Conservation (phyloP, 2,888 invertebrate species). For the Mythimna lalbum region DNA sequence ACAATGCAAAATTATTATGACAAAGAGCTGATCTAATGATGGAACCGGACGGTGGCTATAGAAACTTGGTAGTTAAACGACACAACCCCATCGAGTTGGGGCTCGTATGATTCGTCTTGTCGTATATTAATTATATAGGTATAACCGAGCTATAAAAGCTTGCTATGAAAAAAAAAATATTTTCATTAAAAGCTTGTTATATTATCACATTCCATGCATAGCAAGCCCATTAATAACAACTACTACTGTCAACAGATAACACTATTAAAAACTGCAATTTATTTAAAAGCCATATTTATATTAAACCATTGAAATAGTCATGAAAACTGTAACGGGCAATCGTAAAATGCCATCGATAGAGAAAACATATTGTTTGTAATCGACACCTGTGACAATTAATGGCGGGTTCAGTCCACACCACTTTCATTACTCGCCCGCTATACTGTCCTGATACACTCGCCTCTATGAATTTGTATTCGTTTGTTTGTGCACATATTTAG, state of each 20-base stretch:
- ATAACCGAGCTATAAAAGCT: too few relatives aligned
- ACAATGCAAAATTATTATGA: too few relatives aligned
- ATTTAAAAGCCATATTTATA: slow-evolving; percentile 26
- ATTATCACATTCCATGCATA: not conserved
- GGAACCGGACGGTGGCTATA: too few relatives aligned
- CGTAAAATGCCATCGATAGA: slow-evolving; percentile 73
- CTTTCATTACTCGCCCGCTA: slow-evolving; percentile 73
- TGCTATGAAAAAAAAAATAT: too few relatives aligned
- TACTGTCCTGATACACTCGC: slow-evolving; percentile 50
- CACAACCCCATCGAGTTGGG: too few relatives aligned
- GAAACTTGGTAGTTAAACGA: too few relatives aligned
- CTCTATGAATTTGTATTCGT: slow-evolving; percentile 61
- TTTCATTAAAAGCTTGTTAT: too few relatives aligned
- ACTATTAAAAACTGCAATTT: slow-evolving; percentile 16
- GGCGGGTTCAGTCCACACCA: slow-evolving; percentile 69
- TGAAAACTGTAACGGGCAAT: slow-evolving; percentile 64
- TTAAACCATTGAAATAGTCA: slow-evolving; percentile 50
- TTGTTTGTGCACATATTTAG: slow-evolving; percentile 63
- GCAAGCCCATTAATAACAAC: not conserved
- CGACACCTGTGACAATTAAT: slow-evolving; percentile 86
- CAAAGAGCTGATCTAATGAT: too few relatives aligned
- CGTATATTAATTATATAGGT: too few relatives aligned
- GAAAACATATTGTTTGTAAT: slow-evolving; percentile 75
- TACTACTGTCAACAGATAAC: not conserved
- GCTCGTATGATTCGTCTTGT: too few relatives aligned